Evolutionary conservation across 2,113 vertebrate species (phyloP).

Genomic region (Polyodon spathula): DNA sequence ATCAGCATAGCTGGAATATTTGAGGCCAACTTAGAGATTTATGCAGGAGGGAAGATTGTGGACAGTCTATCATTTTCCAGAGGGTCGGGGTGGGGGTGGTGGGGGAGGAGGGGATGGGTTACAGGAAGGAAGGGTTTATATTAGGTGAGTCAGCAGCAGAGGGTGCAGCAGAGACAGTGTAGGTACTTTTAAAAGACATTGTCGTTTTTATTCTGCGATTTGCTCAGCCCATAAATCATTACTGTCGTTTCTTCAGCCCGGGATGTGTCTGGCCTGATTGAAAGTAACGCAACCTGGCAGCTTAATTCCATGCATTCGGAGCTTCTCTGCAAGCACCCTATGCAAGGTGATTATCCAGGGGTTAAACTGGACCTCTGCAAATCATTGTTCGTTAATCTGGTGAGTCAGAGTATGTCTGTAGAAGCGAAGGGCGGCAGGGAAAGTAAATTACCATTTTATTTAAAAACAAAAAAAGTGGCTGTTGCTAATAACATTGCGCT

Average conservation of each 20-base stretch:
- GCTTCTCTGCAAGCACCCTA: constrained; percentile 4
- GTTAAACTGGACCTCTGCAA: too few species aligned
- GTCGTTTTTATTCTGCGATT: constrained; percentile 11
- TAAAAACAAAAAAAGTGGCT: too few species aligned
- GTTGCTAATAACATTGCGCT: too few species aligned
- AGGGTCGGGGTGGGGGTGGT: background rate
- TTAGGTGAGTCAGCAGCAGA: constrained; percentile 2
- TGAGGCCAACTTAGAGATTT: constrained; percentile 63
- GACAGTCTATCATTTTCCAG: constrained; percentile 48
- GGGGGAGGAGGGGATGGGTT: constrained; percentile 30
- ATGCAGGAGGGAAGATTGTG: constrained; percentile 58
- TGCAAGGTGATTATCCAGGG: too few species aligned
- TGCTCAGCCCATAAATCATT: constrained; percentile 23
- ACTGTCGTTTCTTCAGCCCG: constrained; percentile 23
- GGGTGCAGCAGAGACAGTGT: constrained; percentile 1
- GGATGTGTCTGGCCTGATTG: constrained; percentile 20
- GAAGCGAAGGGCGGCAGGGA: too few species aligned
- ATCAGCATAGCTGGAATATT: constrained; percentile 68
- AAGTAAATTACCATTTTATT: too few species aligned
- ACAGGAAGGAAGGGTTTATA: constrained; percentile 34
- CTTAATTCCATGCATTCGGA: background rate
- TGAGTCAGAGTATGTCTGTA: too few species aligned
- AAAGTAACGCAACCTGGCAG: constrained; percentile 2
- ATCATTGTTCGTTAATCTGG: too few species aligned
- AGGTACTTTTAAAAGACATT: background rate